These are phyloP conservation scores for Drosophila paranaensis DNA, from an alignment of 2,888 invertebrate genomes.

Conservation along the genomic window DNA sequence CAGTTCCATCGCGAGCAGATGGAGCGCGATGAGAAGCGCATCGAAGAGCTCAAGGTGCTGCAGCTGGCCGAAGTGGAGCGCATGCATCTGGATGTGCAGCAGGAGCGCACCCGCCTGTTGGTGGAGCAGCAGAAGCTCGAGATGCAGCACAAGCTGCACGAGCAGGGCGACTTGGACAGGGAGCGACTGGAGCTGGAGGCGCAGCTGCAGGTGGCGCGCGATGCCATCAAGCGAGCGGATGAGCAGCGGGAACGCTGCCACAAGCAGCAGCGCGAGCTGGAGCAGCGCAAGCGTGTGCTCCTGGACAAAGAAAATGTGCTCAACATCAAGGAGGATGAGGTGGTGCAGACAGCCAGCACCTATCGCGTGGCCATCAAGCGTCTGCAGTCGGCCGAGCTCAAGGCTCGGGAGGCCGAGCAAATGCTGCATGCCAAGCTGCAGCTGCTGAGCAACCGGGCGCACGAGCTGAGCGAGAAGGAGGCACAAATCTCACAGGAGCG, in stretches of 20 bases:
- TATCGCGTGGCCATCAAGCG: conserved; percentile 81
- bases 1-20: conserved; percentile 82
- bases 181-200: conserved; percentile 82
- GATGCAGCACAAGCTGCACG: conserved; percentile 75
- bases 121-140: conserved; percentile 82
- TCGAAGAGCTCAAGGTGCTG: conserved; percentile 81
- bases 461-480: conserved; percentile 83
- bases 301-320: conserved; percentile 81
- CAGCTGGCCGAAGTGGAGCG: conserved; percentile 81
- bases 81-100: conserved; percentile 76
- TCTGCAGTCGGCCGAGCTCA: conserved; percentile 71
- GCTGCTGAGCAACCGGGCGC: conserved; percentile 76
- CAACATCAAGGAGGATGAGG: conserved; percentile 80
- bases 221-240: conserved; percentile 83
- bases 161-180: conserved; percentile 64
- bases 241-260: conserved; percentile 82
- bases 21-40: conserved; percentile 81
- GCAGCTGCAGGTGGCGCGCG: conserved; percentile 83
- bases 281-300: conserved; percentile 81
- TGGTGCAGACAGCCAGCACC: conserved; percentile 74
- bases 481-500: conserved; percentile 82
- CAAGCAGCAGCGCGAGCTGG: conserved; percentile 82
- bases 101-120: conserved; percentile 77
- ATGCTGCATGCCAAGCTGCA: conserved; percentile 80
- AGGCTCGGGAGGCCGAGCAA: conserved; percentile 77